Evolutionary conservation across 1,140 invertebrate species (phyloP).

Genomic region (Drosophila pruinosa): DNA sequence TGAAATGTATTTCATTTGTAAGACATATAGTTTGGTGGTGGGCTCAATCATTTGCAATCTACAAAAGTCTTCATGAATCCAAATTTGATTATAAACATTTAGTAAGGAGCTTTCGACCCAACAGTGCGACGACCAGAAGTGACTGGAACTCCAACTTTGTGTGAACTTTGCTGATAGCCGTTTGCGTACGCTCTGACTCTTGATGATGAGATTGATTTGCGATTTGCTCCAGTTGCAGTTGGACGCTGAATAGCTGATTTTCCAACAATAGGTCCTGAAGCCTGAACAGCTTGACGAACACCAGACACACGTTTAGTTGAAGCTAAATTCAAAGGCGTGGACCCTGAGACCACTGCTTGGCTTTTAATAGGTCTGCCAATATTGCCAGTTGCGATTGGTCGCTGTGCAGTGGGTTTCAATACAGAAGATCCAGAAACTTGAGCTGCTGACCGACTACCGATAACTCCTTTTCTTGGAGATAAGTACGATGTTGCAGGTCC

Average conservation of each 20-base stretch:
- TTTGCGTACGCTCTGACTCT: background rate
- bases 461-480: background rate
- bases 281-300: background rate
- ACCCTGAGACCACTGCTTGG: background rate
- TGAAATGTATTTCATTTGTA: no score
- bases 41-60: background rate
- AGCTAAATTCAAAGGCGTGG: background rate
- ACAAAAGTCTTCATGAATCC: background rate
- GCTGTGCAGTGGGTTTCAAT: no score
- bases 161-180: background rate
- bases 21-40: background rate
- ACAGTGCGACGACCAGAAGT: slow-evolving; percentile 5
- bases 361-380: background rate
- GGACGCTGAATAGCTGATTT: background rate
- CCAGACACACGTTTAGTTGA: background rate
- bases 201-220: background rate
- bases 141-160: background rate
- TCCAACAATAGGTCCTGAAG: background rate
- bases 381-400: no score
- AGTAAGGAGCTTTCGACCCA: background rate
- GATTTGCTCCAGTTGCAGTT: background rate
- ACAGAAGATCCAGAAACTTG: background rate
- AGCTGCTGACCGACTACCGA: no score
- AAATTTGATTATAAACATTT: background rate
- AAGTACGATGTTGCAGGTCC: background rate